Conservation (phyloP, 2,113 vertebrate genomes). For the Scytalopus superciliaris region DNA sequence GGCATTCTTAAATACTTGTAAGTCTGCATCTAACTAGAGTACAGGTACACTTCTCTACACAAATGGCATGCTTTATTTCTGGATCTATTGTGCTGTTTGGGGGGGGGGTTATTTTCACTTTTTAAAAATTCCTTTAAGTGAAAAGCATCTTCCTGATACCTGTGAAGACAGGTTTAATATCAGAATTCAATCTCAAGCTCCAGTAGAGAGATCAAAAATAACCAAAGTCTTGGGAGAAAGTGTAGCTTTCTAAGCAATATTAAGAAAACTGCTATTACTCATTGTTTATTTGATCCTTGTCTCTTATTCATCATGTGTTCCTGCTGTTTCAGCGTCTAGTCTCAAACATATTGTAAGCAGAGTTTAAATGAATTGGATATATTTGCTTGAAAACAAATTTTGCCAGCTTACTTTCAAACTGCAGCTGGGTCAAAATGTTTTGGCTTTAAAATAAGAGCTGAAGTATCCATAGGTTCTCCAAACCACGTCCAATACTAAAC, state of each 20-base stretch:
- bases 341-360: conserved; percentile 51
- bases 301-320: neutral
- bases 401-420: conserved; percentile 55
- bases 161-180: conserved; percentile 27
- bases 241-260: neutral
- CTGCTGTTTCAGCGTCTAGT: neutral
- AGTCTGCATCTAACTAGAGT: neutral
- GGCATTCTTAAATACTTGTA: neutral
- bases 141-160: conserved; percentile 14
- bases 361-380: conserved; percentile 27
- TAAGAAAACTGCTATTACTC: neutral
- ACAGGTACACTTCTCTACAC: neutral
- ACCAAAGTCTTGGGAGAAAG: neutral
- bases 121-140: conserved; percentile 9
- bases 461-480: conserved; percentile 67
- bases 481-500: conserved; percentile 54
- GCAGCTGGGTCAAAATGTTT: conserved; percentile 65
- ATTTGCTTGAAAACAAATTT: conserved; percentile 45
- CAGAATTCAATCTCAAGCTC: neutral
- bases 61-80: neutral
- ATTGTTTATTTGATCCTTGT: neutral
- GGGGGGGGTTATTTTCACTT: neutral
- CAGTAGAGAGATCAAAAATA: neutral
- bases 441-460: conserved; percentile 62
- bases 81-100: neutral